phyloP scores from a whole-genome alignment of 2,888 invertebrate genomes.

The Drosophila setosimentum region DNA sequence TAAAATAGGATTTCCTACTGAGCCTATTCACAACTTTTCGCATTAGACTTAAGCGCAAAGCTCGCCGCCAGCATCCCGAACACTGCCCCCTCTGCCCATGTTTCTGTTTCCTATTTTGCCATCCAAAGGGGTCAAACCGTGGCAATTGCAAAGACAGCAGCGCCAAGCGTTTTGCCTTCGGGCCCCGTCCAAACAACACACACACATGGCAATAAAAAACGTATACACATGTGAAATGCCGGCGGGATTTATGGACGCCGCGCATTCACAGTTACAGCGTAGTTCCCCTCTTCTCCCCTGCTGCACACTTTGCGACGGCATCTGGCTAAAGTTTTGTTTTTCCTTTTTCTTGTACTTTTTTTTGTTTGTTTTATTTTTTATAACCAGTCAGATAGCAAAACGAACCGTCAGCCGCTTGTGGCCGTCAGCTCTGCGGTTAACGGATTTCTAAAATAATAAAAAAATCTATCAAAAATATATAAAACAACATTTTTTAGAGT shows the following conservation, averaged over 20 bases:
- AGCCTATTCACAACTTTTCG: slow-evolving; percentile 81
- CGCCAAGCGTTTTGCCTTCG: slow-evolving; percentile 49
- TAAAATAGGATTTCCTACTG: slow-evolving; percentile 81
- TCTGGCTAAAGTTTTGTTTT: slow-evolving; percentile 46
- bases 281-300: slow-evolving; percentile 16
- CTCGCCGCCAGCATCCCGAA: slow-evolving; percentile 62
- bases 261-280: slow-evolving; percentile 51
- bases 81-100: neutral
- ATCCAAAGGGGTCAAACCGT: slow-evolving; percentile 50
- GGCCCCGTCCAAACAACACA: slow-evolving; percentile 23
- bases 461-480: slow-evolving; percentile 18
- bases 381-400: slow-evolving; percentile 68
- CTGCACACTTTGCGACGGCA: slow-evolving; percentile 16
- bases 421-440: slow-evolving; percentile 61
- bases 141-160: slow-evolving; percentile 65
- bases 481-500: slow-evolving; percentile 37
- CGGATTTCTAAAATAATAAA: slow-evolving; percentile 65
- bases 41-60: slow-evolving; percentile 82
- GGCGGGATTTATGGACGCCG: slow-evolving; percentile 73
- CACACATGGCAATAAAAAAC: slow-evolving; percentile 70
- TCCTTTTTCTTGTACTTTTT: slow-evolving; percentile 25
- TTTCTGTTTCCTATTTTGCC: slow-evolving; percentile 17
- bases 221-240: slow-evolving; percentile 77
- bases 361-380: slow-evolving; percentile 63
- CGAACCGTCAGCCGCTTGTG: slow-evolving; percentile 59